Evolutionary conservation across 1,140 invertebrate genomes (phyloP), one percentile per base, ranked within the genome.

Genomic region (Sipha flava): DNA sequence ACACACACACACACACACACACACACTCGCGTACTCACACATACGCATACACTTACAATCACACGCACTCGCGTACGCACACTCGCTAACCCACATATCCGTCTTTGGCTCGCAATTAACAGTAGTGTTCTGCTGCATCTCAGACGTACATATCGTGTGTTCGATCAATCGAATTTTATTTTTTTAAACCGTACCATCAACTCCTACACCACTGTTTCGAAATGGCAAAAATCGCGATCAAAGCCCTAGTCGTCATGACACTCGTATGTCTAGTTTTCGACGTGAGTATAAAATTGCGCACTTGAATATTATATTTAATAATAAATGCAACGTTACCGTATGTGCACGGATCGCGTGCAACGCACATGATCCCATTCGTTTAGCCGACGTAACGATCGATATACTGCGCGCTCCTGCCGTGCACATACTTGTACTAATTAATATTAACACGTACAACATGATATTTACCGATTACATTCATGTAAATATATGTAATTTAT

Each of bases 241-340:
- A 57, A 75, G n/a, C 49, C 23, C 18, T 75, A n/a, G 52, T 34
- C 49, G 49, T 75, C 47, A 18, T 34, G 9, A 29, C 49, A 7
- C 72, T 75, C 21, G 72, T 75, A 12, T 75, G 72, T n/a, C n/a
- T 75, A 14, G 21, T 57, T 18, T 23, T 57, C 12, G 72, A 75
- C 31, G 72, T 75, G 49, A 75, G 72, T 75, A 75, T 75, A 49
- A n/a, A n/a, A n/a, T n/a, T n/a, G n/a, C n/a, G n/a, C n/a, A n/a
- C n/a, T n/a, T n/a, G n/a, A n/a, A n/a, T n/a, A n/a, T n/a, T n/a
- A n/a, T n/a, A n/a, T n/a, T n/a, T 40, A 40, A 40, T 40, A 40
- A 40, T 40, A 40, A 40, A 40, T 10, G 37, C 37, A 4, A 10
- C 37, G 37, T 40, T 6, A 40, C n/a, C n/a, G n/a, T n/a, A n/a